Conservation (phyloP, 1,140 invertebrate genomes). For the Diachasmimorpha longicaudata region DNA sequence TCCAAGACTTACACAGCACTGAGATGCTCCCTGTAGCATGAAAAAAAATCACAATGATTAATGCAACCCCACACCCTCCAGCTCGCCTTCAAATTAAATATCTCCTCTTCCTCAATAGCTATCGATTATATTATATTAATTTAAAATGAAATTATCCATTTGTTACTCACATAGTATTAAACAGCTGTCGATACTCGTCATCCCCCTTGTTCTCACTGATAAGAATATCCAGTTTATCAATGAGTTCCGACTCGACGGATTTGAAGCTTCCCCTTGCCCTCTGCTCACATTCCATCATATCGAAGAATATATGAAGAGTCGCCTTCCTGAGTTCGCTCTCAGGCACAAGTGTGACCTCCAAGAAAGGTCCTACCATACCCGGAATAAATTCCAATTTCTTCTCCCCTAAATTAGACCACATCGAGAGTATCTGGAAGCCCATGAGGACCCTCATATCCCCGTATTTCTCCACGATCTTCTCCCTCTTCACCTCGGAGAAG, state of each 20-base stretch:
- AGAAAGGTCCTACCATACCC: conserved; percentile 89
- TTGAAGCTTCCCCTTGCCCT: conserved; percentile 82
- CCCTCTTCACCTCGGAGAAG: conserved; percentile 79
- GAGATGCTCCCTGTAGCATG: conserved; percentile 82
- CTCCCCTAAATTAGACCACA: conserved; percentile 90
- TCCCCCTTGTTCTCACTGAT: conserved; percentile 94
- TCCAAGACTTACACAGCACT: conserved; percentile 82
- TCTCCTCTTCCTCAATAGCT: too few relatives aligned
- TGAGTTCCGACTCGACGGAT: conserved; percentile 89
- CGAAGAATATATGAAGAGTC: conserved; percentile 93
- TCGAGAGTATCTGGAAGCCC: conserved; percentile 91
- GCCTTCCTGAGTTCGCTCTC: conserved; percentile 87
- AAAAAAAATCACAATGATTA: conserved; percentile 31
- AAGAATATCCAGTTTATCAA: conserved; percentile 91
- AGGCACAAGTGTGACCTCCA: conserved; percentile 93
- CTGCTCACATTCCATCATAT: conserved; percentile 96
- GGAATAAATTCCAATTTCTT: conserved; percentile 90
- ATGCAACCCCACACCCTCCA: too few relatives aligned
- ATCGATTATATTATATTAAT: too few relatives aligned
- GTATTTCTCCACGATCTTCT: conserved; percentile 81
- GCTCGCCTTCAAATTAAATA: too few relatives aligned
- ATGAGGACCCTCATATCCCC: conserved; percentile 92
- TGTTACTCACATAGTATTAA: conserved; percentile 93
- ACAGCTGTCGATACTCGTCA: conserved; percentile 88
- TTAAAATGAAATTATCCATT: too few relatives aligned